These are phyloP conservation scores for Uropetala carovei DNA, from an alignment of 2,888 invertebrate genomes.

Conservation along the genomic window DNA sequence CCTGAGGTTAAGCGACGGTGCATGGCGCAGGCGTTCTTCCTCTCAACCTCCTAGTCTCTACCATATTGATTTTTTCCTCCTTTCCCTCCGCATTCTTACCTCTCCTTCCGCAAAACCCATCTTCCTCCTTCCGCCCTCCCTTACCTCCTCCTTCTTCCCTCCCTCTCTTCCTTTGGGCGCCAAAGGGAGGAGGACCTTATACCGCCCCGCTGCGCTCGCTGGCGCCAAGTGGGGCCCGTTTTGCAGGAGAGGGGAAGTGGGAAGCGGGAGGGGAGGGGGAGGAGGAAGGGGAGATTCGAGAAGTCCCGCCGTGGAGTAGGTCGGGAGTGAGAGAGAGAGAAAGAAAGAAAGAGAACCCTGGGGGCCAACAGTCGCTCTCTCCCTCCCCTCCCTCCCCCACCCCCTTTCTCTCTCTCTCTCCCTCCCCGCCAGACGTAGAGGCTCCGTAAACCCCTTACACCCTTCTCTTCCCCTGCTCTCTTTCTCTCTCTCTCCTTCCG, in stretches of 20 bases:
- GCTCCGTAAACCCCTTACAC: not conserved
- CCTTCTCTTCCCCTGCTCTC: too few relatives aligned
- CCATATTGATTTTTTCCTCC: conserved; percentile 63
- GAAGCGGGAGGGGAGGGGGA: not conserved
- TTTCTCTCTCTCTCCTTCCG: not conserved
- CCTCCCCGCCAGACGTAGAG: not conserved
- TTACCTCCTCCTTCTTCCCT: conserved; percentile 4
- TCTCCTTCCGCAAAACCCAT: conserved; percentile 9
- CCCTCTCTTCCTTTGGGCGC: conserved; percentile 20
- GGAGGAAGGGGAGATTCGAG: not conserved
- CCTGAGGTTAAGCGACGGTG: conserved; percentile 1
- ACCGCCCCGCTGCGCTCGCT: not conserved
- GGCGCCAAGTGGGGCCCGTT: conserved; percentile 44
- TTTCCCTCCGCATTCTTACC: not conserved
- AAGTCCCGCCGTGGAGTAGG: conserved; percentile 23
- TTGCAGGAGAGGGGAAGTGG: not conserved
- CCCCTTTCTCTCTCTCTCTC: not conserved
- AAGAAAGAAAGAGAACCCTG: not conserved
- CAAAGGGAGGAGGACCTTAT: not conserved
- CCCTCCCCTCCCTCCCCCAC: not conserved
- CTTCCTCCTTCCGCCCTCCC: too few relatives aligned
- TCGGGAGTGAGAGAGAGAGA: conserved; percentile 61
- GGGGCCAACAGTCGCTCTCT: not conserved
- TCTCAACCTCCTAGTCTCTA: not conserved
- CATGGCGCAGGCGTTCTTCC: conserved; percentile 35